A percentile compares a stretch with the other conserved stretches of the same genome.
phyloP scores from a whole-genome alignment of 2,113 vertebrate species.

The Bubalus kerabau region DNA sequence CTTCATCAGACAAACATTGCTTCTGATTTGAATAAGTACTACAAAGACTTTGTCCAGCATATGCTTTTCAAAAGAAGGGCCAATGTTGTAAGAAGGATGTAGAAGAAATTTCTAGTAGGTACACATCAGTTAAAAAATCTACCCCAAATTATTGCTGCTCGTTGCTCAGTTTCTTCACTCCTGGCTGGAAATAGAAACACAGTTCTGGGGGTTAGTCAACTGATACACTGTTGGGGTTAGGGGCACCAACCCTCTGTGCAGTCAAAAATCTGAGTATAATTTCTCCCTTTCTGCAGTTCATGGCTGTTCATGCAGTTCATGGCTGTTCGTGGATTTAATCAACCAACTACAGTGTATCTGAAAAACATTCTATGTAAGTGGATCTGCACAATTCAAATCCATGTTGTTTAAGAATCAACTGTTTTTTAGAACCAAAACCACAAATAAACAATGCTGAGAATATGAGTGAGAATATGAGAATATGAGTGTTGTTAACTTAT shows the following conservation, averaged over 20 bases:
- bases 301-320: too few species aligned
- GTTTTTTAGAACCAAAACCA: slow-evolving; percentile 15
- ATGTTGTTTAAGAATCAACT: neutral
- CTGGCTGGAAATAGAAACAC: neutral
- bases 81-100: neutral
- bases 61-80: neutral
- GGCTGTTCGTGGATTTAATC: neutral
- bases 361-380: neutral
- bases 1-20: neutral
- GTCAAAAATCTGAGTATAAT: neutral
- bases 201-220: neutral
- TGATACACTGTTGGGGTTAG: neutral
- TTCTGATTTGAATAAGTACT: neutral
- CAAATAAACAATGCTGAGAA: neutral
- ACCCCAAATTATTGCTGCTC: neutral
- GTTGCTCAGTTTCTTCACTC: neutral
- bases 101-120: neutral
- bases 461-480: neutral
- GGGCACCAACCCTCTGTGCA: neutral
- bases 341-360: neutral
- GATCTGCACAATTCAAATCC: neutral
- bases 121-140: neutral
- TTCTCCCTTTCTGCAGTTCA: neutral
- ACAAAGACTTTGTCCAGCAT: neutral
- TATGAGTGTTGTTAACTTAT: neutral